Conservation (phyloP, 1,140 invertebrate species). For the Aphaenogaster ashmeadi region DNA sequence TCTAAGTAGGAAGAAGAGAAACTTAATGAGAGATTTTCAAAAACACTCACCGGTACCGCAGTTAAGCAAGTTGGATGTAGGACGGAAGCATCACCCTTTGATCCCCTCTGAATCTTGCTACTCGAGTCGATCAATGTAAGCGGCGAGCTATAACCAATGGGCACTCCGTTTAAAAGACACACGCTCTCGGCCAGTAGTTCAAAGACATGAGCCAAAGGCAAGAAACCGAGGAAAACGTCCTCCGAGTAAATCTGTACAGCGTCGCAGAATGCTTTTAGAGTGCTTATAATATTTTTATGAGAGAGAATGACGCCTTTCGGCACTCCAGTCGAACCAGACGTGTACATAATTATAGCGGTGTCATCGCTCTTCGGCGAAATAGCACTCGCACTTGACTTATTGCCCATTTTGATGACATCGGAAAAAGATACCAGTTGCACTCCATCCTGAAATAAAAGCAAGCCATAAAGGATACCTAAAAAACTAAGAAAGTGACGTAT, state of each 20-base stretch:
- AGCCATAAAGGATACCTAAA: not conserved
- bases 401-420: slow-evolving; percentile 79
- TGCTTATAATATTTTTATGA: slow-evolving; percentile 96
- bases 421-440: slow-evolving; percentile 80
- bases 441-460: slow-evolving; percentile 74
- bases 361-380: slow-evolving; percentile 91
- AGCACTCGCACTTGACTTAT: slow-evolving; percentile 80
- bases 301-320: slow-evolving; percentile 96
- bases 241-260: slow-evolving; percentile 91
- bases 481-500: not conserved
- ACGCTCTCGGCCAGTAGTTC: slow-evolving; percentile 95
- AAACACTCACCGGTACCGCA: slow-evolving; percentile 94
- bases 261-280: slow-evolving; percentile 95
- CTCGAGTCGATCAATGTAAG: slow-evolving; percentile 98
- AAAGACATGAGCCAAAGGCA: slow-evolving; percentile 99
- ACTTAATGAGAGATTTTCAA: not conserved
- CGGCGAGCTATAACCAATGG: slow-evolving; percentile 98
- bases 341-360: slow-evolving; percentile 98
- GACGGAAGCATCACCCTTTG: slow-evolving; percentile 96
- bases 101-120: slow-evolving; percentile 97
- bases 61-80: slow-evolving; percentile 97
- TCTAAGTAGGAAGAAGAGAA: not conserved
- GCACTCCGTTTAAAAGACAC: slow-evolving; percentile 93
- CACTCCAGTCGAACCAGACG: slow-evolving; percentile 96
- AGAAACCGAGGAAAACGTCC: slow-evolving; percentile 97